phyloP scores from a whole-genome alignment of 2,888 invertebrate species.

The Temnothorax unifasciatus region DNA sequence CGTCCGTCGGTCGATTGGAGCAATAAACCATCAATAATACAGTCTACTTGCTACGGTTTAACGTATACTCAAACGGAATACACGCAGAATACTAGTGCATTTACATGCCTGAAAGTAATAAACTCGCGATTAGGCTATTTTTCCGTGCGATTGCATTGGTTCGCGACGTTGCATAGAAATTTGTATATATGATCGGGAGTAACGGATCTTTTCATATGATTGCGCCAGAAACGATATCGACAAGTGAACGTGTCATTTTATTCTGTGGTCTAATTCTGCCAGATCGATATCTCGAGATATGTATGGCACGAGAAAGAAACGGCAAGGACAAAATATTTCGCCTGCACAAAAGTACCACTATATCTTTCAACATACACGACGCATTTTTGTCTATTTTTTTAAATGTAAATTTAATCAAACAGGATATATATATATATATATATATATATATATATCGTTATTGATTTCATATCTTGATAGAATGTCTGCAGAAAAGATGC shows the following conservation, averaged over 20 bases:
- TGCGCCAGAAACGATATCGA: conserved; percentile 25
- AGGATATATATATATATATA: not conserved
- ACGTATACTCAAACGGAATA: conserved; percentile 40
- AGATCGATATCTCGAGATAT: conserved; percentile 29
- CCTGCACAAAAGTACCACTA: not conserved
- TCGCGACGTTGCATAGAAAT: conserved; percentile 24
- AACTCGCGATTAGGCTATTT: not conserved
- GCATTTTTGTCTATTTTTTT: not conserved
- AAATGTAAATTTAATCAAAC: conserved; percentile 4
- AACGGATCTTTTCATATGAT: conserved; percentile 27
- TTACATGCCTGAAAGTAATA: conserved; percentile 50
- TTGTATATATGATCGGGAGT: not conserved
- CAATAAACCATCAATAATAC: conserved; percentile 74
- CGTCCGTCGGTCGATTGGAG: conserved; percentile 67
- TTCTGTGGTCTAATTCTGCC: conserved; percentile 8
- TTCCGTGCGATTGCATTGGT: not conserved
- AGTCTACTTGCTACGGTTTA: conserved; percentile 61
- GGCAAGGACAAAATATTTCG: not conserved
- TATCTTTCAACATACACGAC: not conserved
- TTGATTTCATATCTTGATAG: not conserved
- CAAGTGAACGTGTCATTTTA: conserved; percentile 24
- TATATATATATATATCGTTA: not conserved
- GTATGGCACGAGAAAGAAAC: not conserved
- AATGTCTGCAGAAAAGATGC: not conserved
- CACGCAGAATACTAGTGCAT: conserved; percentile 50